Conservation (phyloP, 1,140 invertebrate species). For the Pygmarrhopalites habei region DNA sequence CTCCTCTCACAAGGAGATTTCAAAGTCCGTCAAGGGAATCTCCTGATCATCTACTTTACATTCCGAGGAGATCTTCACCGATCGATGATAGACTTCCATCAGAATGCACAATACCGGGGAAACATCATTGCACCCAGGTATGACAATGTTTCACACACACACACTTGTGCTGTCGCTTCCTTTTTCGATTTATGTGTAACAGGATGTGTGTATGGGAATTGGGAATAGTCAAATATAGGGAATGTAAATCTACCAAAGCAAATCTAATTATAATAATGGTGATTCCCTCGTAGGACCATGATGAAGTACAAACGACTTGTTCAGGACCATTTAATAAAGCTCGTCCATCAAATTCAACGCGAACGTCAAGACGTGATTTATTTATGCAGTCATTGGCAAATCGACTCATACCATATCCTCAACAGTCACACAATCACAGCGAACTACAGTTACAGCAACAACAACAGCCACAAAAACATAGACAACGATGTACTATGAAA, state of each 20-base stretch:
- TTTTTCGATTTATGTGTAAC: too few relatives aligned
- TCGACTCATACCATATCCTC: constrained; percentile 18
- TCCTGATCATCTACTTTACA: constrained; percentile 44
- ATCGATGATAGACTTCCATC: constrained; percentile 25
- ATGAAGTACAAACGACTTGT: constrained; percentile 6
- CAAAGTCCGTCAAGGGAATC: constrained; percentile 44
- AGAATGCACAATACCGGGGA: constrained; percentile 22
- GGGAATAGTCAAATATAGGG: too few relatives aligned
- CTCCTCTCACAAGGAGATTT: constrained; percentile 42
- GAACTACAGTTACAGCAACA: neutral
- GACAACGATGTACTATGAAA: neutral
- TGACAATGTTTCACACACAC: too few relatives aligned
- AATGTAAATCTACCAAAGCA: too few relatives aligned
- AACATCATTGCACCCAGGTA: constrained; percentile 29
- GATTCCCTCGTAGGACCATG: neutral
- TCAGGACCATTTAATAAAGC: constrained; percentile 6
- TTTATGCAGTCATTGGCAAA: constrained; percentile 27
- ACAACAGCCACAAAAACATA: neutral
- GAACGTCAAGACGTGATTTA: constrained; percentile 25
- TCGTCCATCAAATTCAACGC: constrained; percentile 12
- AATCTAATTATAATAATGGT: constrained; percentile 2
- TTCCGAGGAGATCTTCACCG: constrained; percentile 17
- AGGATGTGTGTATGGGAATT: too few relatives aligned
- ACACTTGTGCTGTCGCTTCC: too few relatives aligned
- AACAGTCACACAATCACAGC: neutral